Conservation (phyloP, 2,888 invertebrate species). For the Thereva nobilitata region DNA sequence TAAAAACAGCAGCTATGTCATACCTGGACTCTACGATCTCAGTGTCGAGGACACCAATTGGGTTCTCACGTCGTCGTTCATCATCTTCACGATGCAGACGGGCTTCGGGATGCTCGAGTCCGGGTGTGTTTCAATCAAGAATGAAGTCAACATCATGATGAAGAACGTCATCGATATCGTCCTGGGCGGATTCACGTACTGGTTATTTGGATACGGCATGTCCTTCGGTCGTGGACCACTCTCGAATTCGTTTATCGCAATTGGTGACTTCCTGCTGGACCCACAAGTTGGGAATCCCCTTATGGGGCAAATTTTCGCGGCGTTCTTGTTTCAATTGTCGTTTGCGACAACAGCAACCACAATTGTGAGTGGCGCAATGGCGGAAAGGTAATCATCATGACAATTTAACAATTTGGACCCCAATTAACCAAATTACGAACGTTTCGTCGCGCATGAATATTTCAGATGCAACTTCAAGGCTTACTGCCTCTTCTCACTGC, state of each 20-base stretch:
- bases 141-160: conserved; percentile 97
- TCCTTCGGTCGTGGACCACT: conserved; percentile 78
- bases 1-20: conserved; percentile 56
- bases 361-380: conserved; percentile 93
- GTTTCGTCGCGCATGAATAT: conserved; percentile 15
- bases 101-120: conserved; percentile 94
- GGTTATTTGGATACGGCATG: conserved; percentile 92
- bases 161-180: conserved; percentile 94
- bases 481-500: conserved; percentile 85
- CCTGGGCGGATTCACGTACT: conserved; percentile 85
- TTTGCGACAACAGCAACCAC: conserved; percentile 87
- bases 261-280: conserved; percentile 83
- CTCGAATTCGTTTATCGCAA: conserved; percentile 79
- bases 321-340: conserved; percentile 87
- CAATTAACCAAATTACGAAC: conserved; percentile 31
- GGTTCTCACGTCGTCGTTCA: conserved; percentile 86
- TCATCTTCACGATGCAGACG: conserved; percentile 93
- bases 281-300: conserved; percentile 71
- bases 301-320: conserved; percentile 85
- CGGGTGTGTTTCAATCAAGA: conserved; percentile 89
- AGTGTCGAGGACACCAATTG: conserved; percentile 83
- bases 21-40: conserved; percentile 67
- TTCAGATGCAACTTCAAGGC: conserved; percentile 85
- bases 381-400: conserved; percentile 70
- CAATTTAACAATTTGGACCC: conserved; percentile 8